Evolutionary conservation across 2,797 vertebrate genomes (phyloP), one percentile per base, ranked within the genome.

Genomic region (Neosilurus hyrtlii): DNA sequence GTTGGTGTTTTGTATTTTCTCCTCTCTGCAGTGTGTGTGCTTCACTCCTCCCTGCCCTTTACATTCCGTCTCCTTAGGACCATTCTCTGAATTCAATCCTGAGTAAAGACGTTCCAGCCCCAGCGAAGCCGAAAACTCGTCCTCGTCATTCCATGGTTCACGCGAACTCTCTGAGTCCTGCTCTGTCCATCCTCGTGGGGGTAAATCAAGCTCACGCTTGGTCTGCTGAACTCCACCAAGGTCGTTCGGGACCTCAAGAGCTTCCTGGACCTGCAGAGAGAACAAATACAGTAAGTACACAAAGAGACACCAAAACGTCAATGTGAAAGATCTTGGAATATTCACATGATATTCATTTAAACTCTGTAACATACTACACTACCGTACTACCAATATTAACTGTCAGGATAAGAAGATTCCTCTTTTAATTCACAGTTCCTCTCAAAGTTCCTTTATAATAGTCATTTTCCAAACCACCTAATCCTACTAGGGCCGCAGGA

Each of bases 131-230:
- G 81, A 84, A 78, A 87, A 81, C 83, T 77, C 83, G 22, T 89
- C 89, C 80, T 91, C 89, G 22, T 93, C 94, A 78, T 94, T 93
- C 88, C 93, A 93, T 72, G 94, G 94, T 90, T 96, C 95, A 87
- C 93, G 93, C 70, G 94, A 90, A 66, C 90, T 89, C 68, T 91
- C 83, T 0, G 67, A 85, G 9, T 67, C 79, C 63, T 72, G 89
- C 61, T 91, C 83, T 2, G 75, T 87, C 86, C 92, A 92, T 80
- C 90, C 91, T 81, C 80, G 88, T 11, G 92, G 85, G 79, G 93
- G 92, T 73, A 88, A 65, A 72, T 88, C 85, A 67, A 90, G 89
- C 37, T 88, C 89, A 79, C 88, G 90, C 18, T 92, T 92, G 18
- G 76, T 94, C 94, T 88, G 93, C 24, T 82, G 70, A 59, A 35